Conservation (phyloP, 2,797 vertebrate genomes). For the Intellagama lesueurii region DNA sequence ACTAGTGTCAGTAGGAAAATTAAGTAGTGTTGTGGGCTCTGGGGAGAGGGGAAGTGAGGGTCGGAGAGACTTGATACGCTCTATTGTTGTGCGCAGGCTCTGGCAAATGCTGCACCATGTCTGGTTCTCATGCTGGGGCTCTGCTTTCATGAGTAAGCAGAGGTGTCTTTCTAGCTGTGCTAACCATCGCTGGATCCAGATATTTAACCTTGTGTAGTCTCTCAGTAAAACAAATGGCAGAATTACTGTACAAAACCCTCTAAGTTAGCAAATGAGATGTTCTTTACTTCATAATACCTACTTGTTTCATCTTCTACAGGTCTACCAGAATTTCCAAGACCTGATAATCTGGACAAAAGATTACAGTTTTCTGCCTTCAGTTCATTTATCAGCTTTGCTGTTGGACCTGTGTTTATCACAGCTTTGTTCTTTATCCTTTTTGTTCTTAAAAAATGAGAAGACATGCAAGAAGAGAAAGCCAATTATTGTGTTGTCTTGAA, state of each 20-base stretch:
- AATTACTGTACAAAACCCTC: neutral
- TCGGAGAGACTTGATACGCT: too few relatives aligned
- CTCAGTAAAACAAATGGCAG: neutral
- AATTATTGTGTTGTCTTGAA: neutral
- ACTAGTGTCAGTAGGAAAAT: neutral
- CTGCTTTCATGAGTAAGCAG: too few relatives aligned
- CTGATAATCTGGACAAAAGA: constrained; percentile 78
- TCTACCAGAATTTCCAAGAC: constrained; percentile 80
- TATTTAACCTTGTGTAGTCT: neutral
- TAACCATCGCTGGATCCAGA: neutral
- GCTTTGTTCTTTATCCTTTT: constrained; percentile 89
- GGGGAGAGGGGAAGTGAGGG: too few relatives aligned
- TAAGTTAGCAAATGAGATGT: neutral
- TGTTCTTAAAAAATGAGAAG: constrained; percentile 75
- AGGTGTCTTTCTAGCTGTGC: too few relatives aligned
- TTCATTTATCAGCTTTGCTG: constrained; percentile 83
- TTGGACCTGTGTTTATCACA: constrained; percentile 88
- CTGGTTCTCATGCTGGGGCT: neutral
- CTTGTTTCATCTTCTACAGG: constrained; percentile 82
- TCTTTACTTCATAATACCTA: constrained; percentile 50
- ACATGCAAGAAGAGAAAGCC: neutral
- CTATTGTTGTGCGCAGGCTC: too few relatives aligned
- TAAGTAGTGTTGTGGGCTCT: too few relatives aligned
- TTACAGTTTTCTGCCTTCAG: constrained; percentile 84
- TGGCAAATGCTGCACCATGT: neutral